Base-by-base conservation (phyloP, 1,140 invertebrate genomes). In the Pomacea maculata region DNA sequence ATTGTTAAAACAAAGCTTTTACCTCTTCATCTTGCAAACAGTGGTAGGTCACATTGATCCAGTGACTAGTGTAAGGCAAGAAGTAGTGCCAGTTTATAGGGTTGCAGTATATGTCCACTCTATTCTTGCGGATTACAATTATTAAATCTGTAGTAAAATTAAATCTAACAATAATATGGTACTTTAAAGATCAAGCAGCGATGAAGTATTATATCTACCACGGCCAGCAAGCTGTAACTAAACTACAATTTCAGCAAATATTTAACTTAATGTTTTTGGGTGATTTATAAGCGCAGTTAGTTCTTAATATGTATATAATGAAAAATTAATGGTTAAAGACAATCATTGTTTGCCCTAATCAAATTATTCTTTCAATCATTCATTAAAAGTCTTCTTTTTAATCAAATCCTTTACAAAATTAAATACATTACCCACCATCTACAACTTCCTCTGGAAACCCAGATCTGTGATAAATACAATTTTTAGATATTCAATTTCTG, bases 31-130 rank as follows among this genome's bases (percentile, higher is more conserved):
- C 85, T 70, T 83, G 83, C 29, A 90, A 81, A 84, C 89, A 90
- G 75, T 90, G 88, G 71, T 89, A 87, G 71, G 81, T 78, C 52
- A 90, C 68, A 78, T 88, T 88, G 73, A 84, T 85, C 89, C 89
- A 90, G 79, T 88, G 87, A 25, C 85, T 87, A 45, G 88, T 82
- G 80, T 90, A 90, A 0, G 89, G 88, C 75, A 90, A 73, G 6
- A 90, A 81, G 74, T 89, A 90, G 61, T 87, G 86, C 79, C 90
- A 90, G 84, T 89, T 90, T 78, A 89, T 82, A n/a, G 88, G 86
- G 75, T 90, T 90, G 84, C 89, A 90, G 79, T 90, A 90, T 3
- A 90, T 80, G 81, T 90, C 86, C 11, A 90, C 89, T 79, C 84
- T 82, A 63, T 87, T 83, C 71, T 70, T 73, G 45, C 82, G 79